Base-by-base conservation (phyloP, 2,888 invertebrate species). In the Perizoma flavofasciatum region DNA sequence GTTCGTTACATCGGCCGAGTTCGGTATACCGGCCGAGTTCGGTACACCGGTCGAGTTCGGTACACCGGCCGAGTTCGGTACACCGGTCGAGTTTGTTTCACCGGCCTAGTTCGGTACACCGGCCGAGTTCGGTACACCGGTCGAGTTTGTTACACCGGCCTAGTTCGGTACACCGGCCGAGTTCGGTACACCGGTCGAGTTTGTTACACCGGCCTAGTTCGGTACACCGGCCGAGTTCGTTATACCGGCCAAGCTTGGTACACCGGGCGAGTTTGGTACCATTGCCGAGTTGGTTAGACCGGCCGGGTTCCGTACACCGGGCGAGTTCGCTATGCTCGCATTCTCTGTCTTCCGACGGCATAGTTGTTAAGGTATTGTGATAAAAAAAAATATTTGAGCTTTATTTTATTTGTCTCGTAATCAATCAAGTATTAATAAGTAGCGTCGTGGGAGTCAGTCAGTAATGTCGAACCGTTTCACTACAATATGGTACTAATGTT, bases 361-460 rank as follows among this genome's bases (percentile, higher is more conserved):
- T 77, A 76, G 76, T 63, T 70, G 64, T 74, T 68, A 81, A 79
- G 79, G 71, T 76, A 73, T 75, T 79, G 81, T 79, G 81, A 79
- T 81, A 79, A 75, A 71, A 73, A n/a, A 74, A 71, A 71, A 73
- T 70, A 72, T 77, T 76, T 73, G 74, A 77, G 78, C 78, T 78
- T 78, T 76, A 75, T 75, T 68, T 69, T 54, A 55, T 69, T 76
- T 73, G 66, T 71, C 63, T 66, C 60, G 61, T 66, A 66, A 66
- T 67, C 65, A 66, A 66, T 67, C 65, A 58, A 65, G 71, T 70
- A 69, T 68, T 68, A 65, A 49, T 61, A 62, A 61, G 63, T 65
- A 62, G 63, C 67, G 67, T 63, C 63, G 61, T 32, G 59, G 51
- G 47, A 59, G 59, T 46, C 39, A 52, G 55, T 59, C 55, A 49